A percentile compares a stretch with the other conserved stretches of the same genome.
Evolutionary conservation across 2,888 invertebrate genomes (phyloP).

Genomic region (Ormyrus pomaceus): DNA sequence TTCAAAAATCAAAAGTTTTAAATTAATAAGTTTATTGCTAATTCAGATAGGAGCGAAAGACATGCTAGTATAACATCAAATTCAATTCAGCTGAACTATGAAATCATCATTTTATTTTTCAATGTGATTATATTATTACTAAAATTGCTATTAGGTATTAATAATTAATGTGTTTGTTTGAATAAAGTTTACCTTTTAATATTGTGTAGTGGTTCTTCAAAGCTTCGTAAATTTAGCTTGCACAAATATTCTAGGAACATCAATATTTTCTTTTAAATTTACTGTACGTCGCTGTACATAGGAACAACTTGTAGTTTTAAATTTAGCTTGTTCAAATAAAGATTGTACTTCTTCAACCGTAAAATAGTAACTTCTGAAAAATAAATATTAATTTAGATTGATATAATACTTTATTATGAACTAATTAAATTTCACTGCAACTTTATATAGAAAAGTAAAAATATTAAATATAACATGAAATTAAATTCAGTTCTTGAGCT

Average conservation of each 20-base stretch:
- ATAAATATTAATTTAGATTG: slow-evolving; percentile 37
- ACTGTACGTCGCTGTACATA: slow-evolving; percentile 93
- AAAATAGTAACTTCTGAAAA: slow-evolving; percentile 87
- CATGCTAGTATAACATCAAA: slow-evolving; percentile 48
- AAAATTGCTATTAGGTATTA: slow-evolving; percentile 49
- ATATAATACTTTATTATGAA: no score
- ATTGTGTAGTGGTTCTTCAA: slow-evolving; percentile 48
- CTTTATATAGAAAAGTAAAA: slow-evolving; percentile 56
- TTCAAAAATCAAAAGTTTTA: neutral
- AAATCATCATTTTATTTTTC: slow-evolving; percentile 48
- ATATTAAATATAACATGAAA: slow-evolving; percentile 47
- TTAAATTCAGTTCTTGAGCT: slow-evolving; percentile 38
- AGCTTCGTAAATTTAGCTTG: slow-evolving; percentile 89
- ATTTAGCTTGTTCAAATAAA: slow-evolving; percentile 84
- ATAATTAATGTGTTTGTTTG: neutral
- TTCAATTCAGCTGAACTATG: slow-evolving; percentile 54
- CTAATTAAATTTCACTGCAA: neutral
- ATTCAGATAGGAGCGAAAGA: slow-evolving; percentile 58
- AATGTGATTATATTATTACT: neutral
- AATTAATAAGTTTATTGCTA: slow-evolving; percentile 10
- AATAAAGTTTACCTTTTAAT: slow-evolving; percentile 25
- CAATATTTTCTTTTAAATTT: slow-evolving; percentile 93
- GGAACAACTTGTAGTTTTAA: slow-evolving; percentile 81
- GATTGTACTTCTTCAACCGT: slow-evolving; percentile 82
- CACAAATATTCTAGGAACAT: slow-evolving; percentile 94